A percentile compares a stretch with the other conserved stretches of the same genome.
Conservation (phyloP, 2,797 vertebrate species). For the Craterocephalus amniculus region DNA sequence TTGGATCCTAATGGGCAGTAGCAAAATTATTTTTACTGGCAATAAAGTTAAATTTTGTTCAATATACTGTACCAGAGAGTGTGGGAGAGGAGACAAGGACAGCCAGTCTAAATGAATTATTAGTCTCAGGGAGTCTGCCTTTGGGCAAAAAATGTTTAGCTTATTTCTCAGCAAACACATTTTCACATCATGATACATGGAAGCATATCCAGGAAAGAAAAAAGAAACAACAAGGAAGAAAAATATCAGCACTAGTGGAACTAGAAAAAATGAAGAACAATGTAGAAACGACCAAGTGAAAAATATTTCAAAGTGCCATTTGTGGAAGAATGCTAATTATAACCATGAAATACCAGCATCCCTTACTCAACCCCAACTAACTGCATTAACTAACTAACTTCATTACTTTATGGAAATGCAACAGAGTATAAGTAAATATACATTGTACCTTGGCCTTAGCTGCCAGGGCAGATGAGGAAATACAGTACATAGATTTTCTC, state of each 20-base stretch:
- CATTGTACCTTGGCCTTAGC: not conserved
- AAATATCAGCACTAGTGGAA: not conserved
- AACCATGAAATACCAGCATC: not conserved
- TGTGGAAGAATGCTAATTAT: not conserved
- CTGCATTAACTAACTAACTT: not conserved
- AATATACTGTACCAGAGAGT: constrained; percentile 8
- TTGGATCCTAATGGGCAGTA: constrained; percentile 29
- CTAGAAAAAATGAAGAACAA: constrained; percentile 6
- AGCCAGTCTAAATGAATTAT: constrained; percentile 35
- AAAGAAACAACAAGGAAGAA: not conserved
- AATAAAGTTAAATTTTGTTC: constrained; percentile 27
- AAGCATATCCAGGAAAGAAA: constrained; percentile 1
- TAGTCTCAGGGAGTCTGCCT: constrained; percentile 43
- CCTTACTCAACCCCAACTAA: not conserved
- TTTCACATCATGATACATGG: constrained; percentile 22
- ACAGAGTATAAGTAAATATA: constrained; percentile 1
- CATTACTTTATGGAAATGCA: not conserved
- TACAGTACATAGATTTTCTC: not conserved
- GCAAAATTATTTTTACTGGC: constrained; percentile 33
- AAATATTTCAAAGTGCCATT: not conserved
- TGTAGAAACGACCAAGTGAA: not conserved
- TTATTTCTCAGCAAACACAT: constrained; percentile 10
- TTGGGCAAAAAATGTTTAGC: constrained; percentile 23
- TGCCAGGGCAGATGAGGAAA: not conserved
- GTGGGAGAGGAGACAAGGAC: constrained; percentile 18